These are phyloP conservation scores for Melozone crissalis DNA, from an alignment of 2,113 vertebrate genomes.

Conservation along the genomic window DNA sequence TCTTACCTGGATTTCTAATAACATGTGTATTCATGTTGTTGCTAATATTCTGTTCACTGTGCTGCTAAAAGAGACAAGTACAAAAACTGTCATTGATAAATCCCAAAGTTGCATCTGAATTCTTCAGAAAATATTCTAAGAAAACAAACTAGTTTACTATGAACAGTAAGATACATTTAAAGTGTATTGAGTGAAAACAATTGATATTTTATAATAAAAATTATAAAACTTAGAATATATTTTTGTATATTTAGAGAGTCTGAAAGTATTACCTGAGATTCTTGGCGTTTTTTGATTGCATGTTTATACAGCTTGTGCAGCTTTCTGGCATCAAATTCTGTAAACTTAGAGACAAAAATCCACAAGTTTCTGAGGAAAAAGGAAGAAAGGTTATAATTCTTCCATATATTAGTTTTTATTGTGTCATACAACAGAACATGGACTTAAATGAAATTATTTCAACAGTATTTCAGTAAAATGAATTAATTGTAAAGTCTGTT, in stretches of 20 bases:
- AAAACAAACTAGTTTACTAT: neutral
- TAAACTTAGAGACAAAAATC: conserved; percentile 99
- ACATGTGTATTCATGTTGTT: conserved; percentile 78
- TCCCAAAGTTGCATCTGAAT: neutral
- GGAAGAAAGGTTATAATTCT: conserved; percentile 23
- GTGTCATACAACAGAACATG: neutral
- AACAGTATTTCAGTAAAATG: neutral
- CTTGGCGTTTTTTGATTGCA: conserved; percentile 97
- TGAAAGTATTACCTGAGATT: conserved; percentile 86
- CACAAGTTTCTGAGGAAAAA: conserved; percentile 88
- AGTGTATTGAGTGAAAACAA: neutral
- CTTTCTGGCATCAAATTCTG: conserved; percentile 97
- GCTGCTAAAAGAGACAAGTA: conserved; percentile 74
- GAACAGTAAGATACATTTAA: conserved; percentile 8
- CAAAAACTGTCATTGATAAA: neutral
- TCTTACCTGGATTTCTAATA: conserved; percentile 87
- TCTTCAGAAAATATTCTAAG: conserved; percentile 15
- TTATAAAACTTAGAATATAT: neutral
- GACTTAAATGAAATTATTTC: neutral
- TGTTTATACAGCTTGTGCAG: conserved; percentile 97
- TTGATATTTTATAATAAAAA: neutral
- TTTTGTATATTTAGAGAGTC: neutral
- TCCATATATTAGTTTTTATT: neutral
- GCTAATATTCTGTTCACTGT: conserved; percentile 86
- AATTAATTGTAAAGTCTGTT: neutral